These are phyloP conservation scores for Rhineura floridana DNA, from an alignment of 2,113 vertebrate species.

Conservation along the genomic window DNA sequence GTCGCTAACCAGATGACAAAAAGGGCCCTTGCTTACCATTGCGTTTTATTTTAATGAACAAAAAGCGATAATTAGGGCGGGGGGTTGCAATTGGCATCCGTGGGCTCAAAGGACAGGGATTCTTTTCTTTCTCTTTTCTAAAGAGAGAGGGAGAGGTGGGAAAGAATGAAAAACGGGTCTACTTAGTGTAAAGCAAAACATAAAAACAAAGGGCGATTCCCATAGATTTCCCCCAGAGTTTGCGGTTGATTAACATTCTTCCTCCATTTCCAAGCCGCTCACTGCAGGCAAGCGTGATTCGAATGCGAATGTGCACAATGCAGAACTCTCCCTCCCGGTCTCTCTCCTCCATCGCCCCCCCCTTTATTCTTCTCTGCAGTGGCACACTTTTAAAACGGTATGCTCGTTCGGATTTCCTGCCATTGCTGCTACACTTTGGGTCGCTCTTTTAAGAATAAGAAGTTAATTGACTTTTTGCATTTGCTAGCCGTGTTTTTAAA, in stretches of 20 bases:
- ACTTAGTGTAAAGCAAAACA: not conserved
- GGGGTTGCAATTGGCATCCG: not conserved
- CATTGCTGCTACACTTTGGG: not conserved
- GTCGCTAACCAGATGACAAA: not conserved
- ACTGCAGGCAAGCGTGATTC: not conserved
- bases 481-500: not conserved
- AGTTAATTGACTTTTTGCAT: not conserved
- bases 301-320: not conserved
- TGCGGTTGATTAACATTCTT: not conserved
- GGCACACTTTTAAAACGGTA: not conserved
- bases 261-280: not conserved
- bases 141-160: no score
- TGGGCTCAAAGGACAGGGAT: not conserved
- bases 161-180: not conserved
- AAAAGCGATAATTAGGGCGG: not conserved
- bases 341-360: not conserved
- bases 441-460: not conserved
- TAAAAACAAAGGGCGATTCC: not conserved
- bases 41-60: not conserved
- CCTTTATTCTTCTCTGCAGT: not conserved
- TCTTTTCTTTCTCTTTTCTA: not conserved
- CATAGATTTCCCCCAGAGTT: not conserved
- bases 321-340: not conserved
- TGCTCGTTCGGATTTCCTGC: not conserved
- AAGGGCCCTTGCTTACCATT: not conserved